Base-by-base conservation (phyloP, 2,888 invertebrate genomes). In the Drosophila niveifrons region DNA sequence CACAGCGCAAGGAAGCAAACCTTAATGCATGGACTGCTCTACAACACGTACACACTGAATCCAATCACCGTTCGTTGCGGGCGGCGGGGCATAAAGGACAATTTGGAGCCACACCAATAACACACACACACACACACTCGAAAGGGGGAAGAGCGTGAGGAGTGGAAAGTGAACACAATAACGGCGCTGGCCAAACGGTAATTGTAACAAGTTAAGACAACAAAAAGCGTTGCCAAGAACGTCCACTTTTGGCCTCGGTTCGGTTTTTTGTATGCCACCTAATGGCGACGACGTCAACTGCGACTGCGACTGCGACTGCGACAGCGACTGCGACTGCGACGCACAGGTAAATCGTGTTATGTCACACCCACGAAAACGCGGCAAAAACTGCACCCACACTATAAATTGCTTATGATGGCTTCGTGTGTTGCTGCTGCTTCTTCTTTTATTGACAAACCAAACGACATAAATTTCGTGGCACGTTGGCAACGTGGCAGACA, bases 181-280 rank as follows among this genome's bases (percentile, higher is more conserved):
- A 51, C 50, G 28, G 46, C 41, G 56, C 66, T 55, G 44, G 66
- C 55, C 31, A 64, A 80, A 65, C 48, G 67, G 72, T 84, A 79
- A 84, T 84, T 83, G 82, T 84, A 64, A 68, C 81, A 69, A 82
- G 79, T 66, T 85, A 82, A 77, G 75, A 73, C 73, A 68, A 79
- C 70, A 82, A 46, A 69, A 62, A 61, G 31, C 63, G 57, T 58
- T 58, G 48, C 56, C 58, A 71, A 63, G 62, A 31, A 57, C 51
- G 15, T 23, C 41, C 18, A 28, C 18, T 7, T 41, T 10, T 28
- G 18, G 34, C 8, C 13, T 23, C 23, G 23, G 23, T 23, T 23
- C 23, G 23, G 23, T 23, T 6, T 23, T 23, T 23, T 23, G 4
- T 23, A 23, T 23, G 4, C 10, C 17, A 34, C 8, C 47, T 48